These are phyloP conservation scores for Caenorhabditis sp. DNA, from an alignment of 2,888 invertebrate species.

Conservation along the genomic window DNA sequence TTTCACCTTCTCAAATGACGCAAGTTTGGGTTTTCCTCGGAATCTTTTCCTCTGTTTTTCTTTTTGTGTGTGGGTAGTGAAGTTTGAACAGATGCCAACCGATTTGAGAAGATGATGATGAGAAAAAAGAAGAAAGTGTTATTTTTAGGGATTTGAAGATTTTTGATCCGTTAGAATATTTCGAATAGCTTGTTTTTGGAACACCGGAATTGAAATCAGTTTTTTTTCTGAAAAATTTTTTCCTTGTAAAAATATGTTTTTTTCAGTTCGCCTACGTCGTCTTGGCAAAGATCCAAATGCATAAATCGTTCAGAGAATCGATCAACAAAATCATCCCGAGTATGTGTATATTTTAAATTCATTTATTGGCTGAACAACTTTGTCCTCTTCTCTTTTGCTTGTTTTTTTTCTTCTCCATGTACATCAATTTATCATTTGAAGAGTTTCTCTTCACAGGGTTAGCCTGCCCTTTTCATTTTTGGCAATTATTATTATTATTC, in stretches of 20 bases:
- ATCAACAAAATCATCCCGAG: neutral
- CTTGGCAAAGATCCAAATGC: slow-evolving; percentile 47
- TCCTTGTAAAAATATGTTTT: neutral
- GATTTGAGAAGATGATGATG: neutral
- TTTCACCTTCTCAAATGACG: neutral
- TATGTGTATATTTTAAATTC: slow-evolving; percentile 7
- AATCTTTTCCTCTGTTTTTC: neutral
- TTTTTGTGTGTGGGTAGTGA: neutral
- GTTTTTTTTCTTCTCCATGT: neutral
- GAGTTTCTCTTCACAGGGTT: neutral
- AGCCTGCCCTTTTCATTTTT: neutral
- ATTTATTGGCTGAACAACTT: neutral
- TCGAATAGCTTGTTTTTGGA: no score
- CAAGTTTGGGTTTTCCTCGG: neutral
- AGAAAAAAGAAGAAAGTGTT: neutral
- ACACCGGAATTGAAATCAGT: no score
- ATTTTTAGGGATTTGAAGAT: neutral
- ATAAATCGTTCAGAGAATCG: slow-evolving; percentile 5
- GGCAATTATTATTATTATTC: no score
- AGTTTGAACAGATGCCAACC: neutral
- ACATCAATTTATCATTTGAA: neutral
- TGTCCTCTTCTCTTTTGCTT: neutral
- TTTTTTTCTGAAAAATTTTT: no score
- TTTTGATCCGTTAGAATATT: neutral
- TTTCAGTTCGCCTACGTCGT: slow-evolving; percentile 57